A percentile compares a stretch with the other conserved stretches of the same genome.
Evolutionary conservation across 2,888 invertebrate species (phyloP).

Genomic region (Stenchaetothrips biformis): DNA sequence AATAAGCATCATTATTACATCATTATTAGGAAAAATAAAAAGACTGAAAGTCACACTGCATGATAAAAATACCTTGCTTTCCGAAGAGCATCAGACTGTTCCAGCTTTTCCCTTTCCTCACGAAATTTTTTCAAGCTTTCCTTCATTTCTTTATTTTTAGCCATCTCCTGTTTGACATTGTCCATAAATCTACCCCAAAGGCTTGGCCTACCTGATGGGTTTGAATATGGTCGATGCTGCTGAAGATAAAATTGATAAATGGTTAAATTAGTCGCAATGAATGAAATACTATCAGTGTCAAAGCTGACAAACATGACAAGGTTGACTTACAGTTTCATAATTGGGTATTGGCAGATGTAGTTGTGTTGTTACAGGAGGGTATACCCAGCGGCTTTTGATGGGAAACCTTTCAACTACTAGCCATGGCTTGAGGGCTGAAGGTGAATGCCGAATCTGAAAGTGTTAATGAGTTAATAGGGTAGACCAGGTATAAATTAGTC

Average conservation of each 20-base stretch:
- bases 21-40: not conserved
- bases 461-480: not conserved
- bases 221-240: not conserved
- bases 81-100: slow-evolving; percentile 92
- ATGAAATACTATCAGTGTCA: not conserved
- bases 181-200: slow-evolving; percentile 86
- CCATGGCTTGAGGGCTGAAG: slow-evolving; percentile 5
- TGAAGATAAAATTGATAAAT: not conserved
- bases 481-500: not conserved
- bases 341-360: not conserved
- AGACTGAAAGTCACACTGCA: not conserved
- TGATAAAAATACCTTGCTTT: slow-evolving; percentile 58
- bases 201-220: slow-evolving; percentile 49
- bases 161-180: slow-evolving; percentile 89
- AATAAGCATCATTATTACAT: not conserved
- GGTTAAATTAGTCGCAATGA: not conserved
- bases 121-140: slow-evolving; percentile 92
- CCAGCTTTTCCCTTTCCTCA: slow-evolving; percentile 92
- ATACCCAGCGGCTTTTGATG: not conserved
- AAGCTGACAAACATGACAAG: not conserved
- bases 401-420: not conserved
- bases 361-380: not conserved
- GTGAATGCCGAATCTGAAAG: not conserved
- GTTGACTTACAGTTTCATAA: not conserved
- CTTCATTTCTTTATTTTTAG: slow-evolving; percentile 97